Conservation (phyloP, 2,797 vertebrate genomes). For the Emydoidea blandingii region DNA sequence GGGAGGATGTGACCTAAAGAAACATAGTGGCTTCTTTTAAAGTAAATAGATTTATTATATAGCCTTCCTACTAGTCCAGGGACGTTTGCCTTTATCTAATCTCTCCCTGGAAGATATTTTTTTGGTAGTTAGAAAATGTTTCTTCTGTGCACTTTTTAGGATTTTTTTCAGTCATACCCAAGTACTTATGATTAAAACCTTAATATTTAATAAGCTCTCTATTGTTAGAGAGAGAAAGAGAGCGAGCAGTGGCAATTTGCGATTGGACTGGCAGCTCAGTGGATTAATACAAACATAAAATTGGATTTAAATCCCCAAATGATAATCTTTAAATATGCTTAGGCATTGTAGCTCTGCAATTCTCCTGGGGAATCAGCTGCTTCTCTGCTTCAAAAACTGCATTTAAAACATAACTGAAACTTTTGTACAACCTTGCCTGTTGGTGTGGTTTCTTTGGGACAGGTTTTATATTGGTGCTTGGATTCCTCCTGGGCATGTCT, state of each 20-base stretch:
- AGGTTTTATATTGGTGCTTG: neutral
- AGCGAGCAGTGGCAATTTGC: constrained; percentile 39
- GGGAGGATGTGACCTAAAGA: fast-evolving
- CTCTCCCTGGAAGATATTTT: neutral
- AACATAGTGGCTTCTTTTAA: neutral
- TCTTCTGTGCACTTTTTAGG: constrained; percentile 25
- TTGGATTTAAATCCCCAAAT: constrained; percentile 57
- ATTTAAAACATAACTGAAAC: constrained; percentile 36
- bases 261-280: constrained; percentile 63
- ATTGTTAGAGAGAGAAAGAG: constrained; percentile 43
- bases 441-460: neutral
- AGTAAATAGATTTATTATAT: neutral
- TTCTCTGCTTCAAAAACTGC: constrained; percentile 43
- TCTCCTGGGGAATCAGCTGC: constrained; percentile 26
- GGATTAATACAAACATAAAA: constrained; percentile 67
- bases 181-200: constrained; percentile 67
- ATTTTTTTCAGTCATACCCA: constrained; percentile 53
- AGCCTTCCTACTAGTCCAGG: neutral
- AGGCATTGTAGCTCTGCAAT: constrained; percentile 49
- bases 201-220: constrained; percentile 75
- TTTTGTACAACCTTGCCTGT: constrained; percentile 18
- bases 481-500: constrained; percentile 1
- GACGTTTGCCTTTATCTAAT: constrained; percentile 12
- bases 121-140: constrained; percentile 19
- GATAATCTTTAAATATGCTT: constrained; percentile 71